Conservation (phyloP, 2,888 invertebrate genomes). For the Merodon equestris region DNA sequence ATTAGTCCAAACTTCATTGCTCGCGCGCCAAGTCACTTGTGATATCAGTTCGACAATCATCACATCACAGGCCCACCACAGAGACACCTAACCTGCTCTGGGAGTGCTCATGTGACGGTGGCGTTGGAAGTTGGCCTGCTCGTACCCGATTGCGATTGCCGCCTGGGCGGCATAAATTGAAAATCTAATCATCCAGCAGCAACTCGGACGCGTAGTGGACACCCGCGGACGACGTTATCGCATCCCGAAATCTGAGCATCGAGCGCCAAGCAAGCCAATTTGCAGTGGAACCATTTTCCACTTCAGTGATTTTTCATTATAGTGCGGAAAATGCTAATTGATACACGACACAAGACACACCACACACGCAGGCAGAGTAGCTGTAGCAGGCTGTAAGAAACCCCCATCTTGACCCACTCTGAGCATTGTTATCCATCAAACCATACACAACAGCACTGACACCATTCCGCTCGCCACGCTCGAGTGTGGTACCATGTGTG, state of each 20-base stretch:
- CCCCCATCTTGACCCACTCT: slow-evolving; percentile 55
- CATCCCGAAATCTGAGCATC: slow-evolving; percentile 53
- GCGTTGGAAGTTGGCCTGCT: not conserved
- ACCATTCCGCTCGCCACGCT: slow-evolving; percentile 35
- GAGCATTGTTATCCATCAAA: slow-evolving; percentile 16
- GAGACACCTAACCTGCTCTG: slow-evolving; percentile 2
- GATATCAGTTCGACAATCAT: slow-evolving; percentile 60
- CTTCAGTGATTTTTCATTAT: slow-evolving; percentile 43
- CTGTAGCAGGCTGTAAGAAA: slow-evolving; percentile 9
- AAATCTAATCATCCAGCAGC: slow-evolving; percentile 55
- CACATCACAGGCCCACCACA: not conserved
- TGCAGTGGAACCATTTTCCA: slow-evolving; percentile 56
- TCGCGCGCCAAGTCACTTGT: slow-evolving; percentile 48
- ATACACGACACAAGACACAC: slow-evolving; percentile 47
- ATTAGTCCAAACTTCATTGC: slow-evolving; percentile 58
- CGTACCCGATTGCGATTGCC: not conserved
- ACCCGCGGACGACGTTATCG: slow-evolving; percentile 53
- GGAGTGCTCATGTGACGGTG: not conserved
- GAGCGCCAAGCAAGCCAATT: slow-evolving; percentile 43
- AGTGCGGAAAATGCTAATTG: slow-evolving; percentile 57
- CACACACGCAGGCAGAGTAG: slow-evolving; percentile 20
- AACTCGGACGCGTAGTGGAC: slow-evolving; percentile 58
- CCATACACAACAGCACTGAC: slow-evolving; percentile 23
- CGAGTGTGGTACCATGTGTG: slow-evolving; percentile 30
- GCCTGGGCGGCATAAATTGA: slow-evolving; percentile 43